Evolutionary conservation across 2,888 invertebrate species (phyloP).

Genomic region (Crioceris asparagi): DNA sequence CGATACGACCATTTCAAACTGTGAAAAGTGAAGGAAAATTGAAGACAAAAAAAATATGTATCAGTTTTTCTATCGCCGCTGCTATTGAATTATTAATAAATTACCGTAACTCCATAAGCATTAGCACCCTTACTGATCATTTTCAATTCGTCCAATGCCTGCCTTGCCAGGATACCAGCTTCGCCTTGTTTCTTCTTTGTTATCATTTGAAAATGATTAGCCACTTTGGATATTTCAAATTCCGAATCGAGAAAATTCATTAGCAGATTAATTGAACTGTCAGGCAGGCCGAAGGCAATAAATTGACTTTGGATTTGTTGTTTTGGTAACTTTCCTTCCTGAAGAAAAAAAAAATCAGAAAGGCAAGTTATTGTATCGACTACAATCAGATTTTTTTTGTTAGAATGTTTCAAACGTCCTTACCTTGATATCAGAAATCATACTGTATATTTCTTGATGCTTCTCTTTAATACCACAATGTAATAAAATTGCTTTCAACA

Average conservation of each 20-base stretch:
- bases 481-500: constrained; percentile 64
- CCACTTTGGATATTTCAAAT: constrained; percentile 48
- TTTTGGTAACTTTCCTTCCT: constrained; percentile 52
- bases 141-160: constrained; percentile 66
- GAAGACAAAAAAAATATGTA: not conserved
- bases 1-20: constrained; percentile 52
- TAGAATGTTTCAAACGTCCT: constrained; percentile 1
- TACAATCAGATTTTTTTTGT: not conserved
- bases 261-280: constrained; percentile 52
- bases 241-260: constrained; percentile 59
- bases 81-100: constrained; percentile 16
- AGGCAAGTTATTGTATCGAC: not conserved
- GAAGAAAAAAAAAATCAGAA: constrained; percentile 14
- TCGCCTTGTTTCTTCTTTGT: constrained; percentile 56
- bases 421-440: constrained; percentile 41
- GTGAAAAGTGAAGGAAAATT: constrained; percentile 19
- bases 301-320: constrained; percentile 61
- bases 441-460: constrained; percentile 43
- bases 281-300: constrained; percentile 55
- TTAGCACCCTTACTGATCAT: constrained; percentile 58
- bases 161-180: constrained; percentile 53
- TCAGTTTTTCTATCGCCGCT: not conserved
- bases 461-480: constrained; percentile 70
- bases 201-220: constrained; percentile 51
- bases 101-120: constrained; percentile 64